Percentiles rank a stretch among this genome's conserved stretches.
Conservation (phyloP, 1,140 invertebrate species). For the Schlechtendalia chinensis region DNA sequence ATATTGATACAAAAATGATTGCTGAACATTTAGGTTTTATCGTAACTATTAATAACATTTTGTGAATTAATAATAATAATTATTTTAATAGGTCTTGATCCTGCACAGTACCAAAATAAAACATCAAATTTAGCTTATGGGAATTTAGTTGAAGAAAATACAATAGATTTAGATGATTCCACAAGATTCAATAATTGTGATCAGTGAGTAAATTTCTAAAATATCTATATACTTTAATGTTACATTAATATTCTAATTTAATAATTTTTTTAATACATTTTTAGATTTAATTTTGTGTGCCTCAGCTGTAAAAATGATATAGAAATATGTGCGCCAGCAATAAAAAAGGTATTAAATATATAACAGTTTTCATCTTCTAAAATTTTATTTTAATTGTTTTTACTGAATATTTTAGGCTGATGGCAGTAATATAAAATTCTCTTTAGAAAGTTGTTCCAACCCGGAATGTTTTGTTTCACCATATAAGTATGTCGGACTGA, state of each 20-base stretch:
- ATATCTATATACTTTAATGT: constrained; percentile 11
- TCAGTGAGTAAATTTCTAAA: constrained; percentile 51
- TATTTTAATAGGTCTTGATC: constrained; percentile 57
- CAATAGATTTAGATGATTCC: constrained; percentile 61
- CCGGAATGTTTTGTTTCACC: constrained; percentile 64
- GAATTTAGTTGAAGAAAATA: constrained; percentile 59
- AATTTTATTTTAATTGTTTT: constrained; percentile 20
- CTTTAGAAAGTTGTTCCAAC: constrained; percentile 69
- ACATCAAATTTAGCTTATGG: constrained; percentile 56
- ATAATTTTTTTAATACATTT: constrained; percentile 40
- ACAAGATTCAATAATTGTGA: constrained; percentile 77
- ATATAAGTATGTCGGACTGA: constrained; percentile 60
- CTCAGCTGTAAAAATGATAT: constrained; percentile 57
- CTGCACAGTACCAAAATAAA: constrained; percentile 57
- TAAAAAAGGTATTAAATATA: constrained; percentile 54
- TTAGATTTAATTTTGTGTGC: constrained; percentile 57
- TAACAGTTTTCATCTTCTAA: neutral
- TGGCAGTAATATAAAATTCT: constrained; percentile 53
- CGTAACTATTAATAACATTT: neutral
- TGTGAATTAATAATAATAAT: neutral
- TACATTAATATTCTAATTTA: constrained; percentile 17
- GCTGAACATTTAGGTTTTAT: constrained; percentile 80
- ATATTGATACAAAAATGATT: constrained; percentile 83
- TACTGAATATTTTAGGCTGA: constrained; percentile 48
- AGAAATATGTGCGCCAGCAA: constrained; percentile 56